Evolutionary conservation across 1,140 invertebrate genomes (phyloP), one percentile per base, ranked within the genome.

Genomic region (Psix sp.): DNA sequence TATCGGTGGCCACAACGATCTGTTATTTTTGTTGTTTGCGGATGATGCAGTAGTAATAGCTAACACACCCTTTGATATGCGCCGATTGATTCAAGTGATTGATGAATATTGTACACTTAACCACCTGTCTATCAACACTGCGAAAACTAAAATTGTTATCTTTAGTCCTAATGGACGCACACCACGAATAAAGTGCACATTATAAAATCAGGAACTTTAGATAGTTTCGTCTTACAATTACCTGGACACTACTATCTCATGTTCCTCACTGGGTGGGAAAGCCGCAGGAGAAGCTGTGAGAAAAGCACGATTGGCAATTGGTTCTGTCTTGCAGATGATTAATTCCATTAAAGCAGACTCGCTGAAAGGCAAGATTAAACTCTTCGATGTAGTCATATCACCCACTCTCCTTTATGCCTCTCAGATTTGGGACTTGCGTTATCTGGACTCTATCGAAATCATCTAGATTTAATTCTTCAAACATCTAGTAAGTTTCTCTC

Each of bases 21-120:
- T 67, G 1, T 7, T 67, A n/a, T 14, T 57, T 10, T 21, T 49
- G 21, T n/a, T 40, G 13, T 46, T 39, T 39, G 42, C 24, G 11
- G 26, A 20, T 16, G 20, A 51, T 40, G 15, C 16, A 17, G 33
- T 35, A 5, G 33, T 11, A 35, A 10, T 35, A 5, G 33, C 33
- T 13, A 35, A 35, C 5, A 13, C 33, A 2, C 33, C 33, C 2
- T 2, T 35, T 1, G 33, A 35, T 1, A 5, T 35, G 10, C 5
- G 6, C 1, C n/a, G 13, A 6, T 6, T 35, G n/a, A 11, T 35
- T 1, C 13, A 3, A 2, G 33, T 11, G 3, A 14, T 35, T 3
- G 33, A 14, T 3, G 33, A 6, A 35, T 35, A 13, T 35, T 35
- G 33, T 35, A 11, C 1, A 3, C 2, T 11, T 1, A 35, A 35